phyloP scores from a whole-genome alignment of 2,888 invertebrate species.

The Plagodis dolabraria region DNA sequence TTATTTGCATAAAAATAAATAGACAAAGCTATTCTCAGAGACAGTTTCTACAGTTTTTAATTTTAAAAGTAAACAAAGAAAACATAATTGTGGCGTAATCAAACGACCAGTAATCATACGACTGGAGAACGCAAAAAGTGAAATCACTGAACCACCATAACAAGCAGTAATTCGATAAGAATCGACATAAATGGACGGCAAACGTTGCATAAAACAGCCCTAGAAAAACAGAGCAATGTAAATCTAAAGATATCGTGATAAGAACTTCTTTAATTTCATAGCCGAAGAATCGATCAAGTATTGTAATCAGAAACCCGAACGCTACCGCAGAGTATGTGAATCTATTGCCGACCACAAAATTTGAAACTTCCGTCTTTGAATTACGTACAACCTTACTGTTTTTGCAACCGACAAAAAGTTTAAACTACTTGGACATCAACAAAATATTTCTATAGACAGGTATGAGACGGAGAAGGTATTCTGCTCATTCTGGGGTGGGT shows the following conservation, averaged over 20 bases:
- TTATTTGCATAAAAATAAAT: slow-evolving; percentile 24
- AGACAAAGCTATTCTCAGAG: slow-evolving; percentile 26
- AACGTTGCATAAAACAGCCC: slow-evolving; percentile 21
- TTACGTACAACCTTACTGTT: slow-evolving; percentile 22
- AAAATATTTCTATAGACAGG: slow-evolving; percentile 41
- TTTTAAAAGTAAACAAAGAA: slow-evolving; percentile 28
- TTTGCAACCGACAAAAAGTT: slow-evolving; percentile 28
- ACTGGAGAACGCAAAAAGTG: slow-evolving; percentile 42
- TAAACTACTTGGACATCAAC: slow-evolving; percentile 31
- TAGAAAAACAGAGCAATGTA: slow-evolving; percentile 23
- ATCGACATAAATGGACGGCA: slow-evolving; percentile 40
- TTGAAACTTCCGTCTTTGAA: slow-evolving; percentile 31
- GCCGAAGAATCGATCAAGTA: slow-evolving; percentile 18
- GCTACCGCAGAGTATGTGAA: slow-evolving; percentile 31
- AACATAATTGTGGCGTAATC: slow-evolving; percentile 37
- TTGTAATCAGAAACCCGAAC: slow-evolving; percentile 31
- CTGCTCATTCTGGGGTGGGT: slow-evolving; percentile 36
- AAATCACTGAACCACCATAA: slow-evolving; percentile 48
- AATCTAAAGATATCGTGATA: slow-evolving; percentile 21
- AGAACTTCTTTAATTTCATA: slow-evolving; percentile 20
- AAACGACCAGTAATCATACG: slow-evolving; percentile 41
- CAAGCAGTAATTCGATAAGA: slow-evolving; percentile 50
- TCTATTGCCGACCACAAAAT: slow-evolving; percentile 32
- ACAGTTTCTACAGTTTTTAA: slow-evolving; percentile 22
- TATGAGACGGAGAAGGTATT: slow-evolving; percentile 35